Evolutionary conservation across 2,113 vertebrate genomes (phyloP).

Genomic region (Sinocyclocheilus rhinocerous): DNA sequence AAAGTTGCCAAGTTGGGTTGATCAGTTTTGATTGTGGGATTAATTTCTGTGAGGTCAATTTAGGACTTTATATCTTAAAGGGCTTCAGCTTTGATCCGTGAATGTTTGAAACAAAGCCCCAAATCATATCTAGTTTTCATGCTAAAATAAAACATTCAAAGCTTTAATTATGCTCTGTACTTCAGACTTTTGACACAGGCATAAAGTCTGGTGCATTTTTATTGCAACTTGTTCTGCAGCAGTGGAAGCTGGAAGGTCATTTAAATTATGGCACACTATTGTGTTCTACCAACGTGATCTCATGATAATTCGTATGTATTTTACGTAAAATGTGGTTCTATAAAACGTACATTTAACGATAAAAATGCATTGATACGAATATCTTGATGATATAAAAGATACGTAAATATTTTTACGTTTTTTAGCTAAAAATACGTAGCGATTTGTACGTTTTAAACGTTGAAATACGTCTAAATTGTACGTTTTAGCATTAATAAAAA

Average conservation of each 20-base stretch:
- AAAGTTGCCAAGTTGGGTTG: neutral
- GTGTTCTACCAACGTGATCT: no score
- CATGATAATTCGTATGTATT: no score
- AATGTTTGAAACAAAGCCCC: neutral
- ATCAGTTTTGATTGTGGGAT: neutral
- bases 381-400: no score
- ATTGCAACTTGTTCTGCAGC: neutral
- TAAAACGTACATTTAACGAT: no score
- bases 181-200: neutral
- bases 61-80: neutral
- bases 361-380: no score
- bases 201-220: neutral
- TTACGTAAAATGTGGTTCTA: no score
- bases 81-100: neutral
- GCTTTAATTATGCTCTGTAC: neutral
- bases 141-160: neutral
- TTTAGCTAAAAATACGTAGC: no score
- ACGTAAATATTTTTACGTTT: no score
- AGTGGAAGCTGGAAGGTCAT: neutral
- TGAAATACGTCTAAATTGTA: no score
- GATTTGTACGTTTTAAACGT: no score
- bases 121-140: neutral
- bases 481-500: no score
- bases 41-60: neutral
- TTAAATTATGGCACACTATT: neutral